These are phyloP conservation scores for Syrphus vitripennis DNA, from an alignment of 2,888 invertebrate species.

Conservation along the genomic window DNA sequence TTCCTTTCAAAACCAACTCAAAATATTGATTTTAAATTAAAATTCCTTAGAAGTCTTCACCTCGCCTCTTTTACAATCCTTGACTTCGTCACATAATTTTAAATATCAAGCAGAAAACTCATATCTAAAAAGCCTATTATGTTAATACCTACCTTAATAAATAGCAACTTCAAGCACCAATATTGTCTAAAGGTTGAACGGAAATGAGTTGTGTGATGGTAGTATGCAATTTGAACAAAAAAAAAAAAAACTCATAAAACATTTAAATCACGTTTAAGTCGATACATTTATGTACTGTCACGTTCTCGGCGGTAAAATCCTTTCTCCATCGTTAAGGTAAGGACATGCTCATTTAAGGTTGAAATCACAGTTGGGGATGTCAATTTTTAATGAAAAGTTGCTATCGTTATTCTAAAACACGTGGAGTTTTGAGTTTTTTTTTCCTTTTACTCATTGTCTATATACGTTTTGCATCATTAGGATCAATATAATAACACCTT, in stretches of 20 bases:
- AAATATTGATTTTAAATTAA: too few relatives aligned
- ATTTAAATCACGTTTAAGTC: conserved; percentile 69
- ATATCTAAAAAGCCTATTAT: conserved; percentile 37
- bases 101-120: conserved; percentile 26
- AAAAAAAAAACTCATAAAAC: conserved; percentile 60
- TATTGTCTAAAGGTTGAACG: neutral
- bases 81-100: neutral
- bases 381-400: conserved; percentile 49
- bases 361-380: conserved; percentile 19
- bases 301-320: conserved; percentile 57
- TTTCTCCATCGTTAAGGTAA: conserved; percentile 45
- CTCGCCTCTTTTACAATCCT: too few relatives aligned
- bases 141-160: conserved; percentile 47
- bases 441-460: conserved; percentile 39
- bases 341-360: conserved; percentile 41
- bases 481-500: neutral
- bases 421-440: neutral
- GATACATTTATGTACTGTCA: conserved; percentile 69
- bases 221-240: conserved; percentile 37
- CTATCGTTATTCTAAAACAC: neutral
- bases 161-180: neutral
- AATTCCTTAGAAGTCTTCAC: too few relatives aligned
- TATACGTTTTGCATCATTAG: conserved; percentile 26
- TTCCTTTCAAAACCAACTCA: too few relatives aligned
- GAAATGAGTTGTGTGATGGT: neutral